Conservation (phyloP, 2,113 vertebrate species). For the Oriolus oriolus region DNA sequence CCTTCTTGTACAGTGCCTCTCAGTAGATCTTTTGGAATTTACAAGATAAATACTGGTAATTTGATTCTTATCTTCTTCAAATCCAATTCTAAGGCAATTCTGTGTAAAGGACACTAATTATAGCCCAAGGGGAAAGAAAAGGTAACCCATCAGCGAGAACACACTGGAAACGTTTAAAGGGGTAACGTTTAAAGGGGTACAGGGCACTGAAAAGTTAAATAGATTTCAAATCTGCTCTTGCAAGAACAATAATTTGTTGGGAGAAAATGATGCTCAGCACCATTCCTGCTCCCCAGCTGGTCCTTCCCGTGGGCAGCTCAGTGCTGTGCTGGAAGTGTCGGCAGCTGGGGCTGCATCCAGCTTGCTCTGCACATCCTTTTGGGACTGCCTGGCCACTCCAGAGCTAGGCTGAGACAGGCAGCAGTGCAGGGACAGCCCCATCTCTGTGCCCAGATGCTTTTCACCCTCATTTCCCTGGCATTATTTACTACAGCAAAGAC, state of each 20-base stretch:
- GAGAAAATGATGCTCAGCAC: constrained; percentile 7
- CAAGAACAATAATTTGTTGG: constrained; percentile 52
- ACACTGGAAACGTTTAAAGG: constrained; percentile 22
- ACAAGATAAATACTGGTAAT: constrained; percentile 85
- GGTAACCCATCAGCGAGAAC: constrained; percentile 72
- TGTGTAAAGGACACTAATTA: constrained; percentile 81
- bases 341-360: not conserved
- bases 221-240: constrained; percentile 62
- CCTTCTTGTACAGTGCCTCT: constrained; percentile 58
- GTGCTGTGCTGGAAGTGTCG: fast-evolving
- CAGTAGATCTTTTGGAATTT: constrained; percentile 80
- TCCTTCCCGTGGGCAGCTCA: not conserved
- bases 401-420: not conserved
- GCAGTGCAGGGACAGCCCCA: not conserved
- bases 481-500: not conserved
- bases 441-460: not conserved
- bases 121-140: constrained; percentile 72
- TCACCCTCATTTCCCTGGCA: not conserved
- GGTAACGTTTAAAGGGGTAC: constrained; percentile 56
- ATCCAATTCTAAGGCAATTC: constrained; percentile 82
- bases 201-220: constrained; percentile 68
- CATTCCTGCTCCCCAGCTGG: not conserved
- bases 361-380: not conserved
- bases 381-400: not conserved
- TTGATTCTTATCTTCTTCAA: constrained; percentile 82